phyloP scores from a whole-genome alignment of 2,797 vertebrate species.

The Moxostoma hubbsi region DNA sequence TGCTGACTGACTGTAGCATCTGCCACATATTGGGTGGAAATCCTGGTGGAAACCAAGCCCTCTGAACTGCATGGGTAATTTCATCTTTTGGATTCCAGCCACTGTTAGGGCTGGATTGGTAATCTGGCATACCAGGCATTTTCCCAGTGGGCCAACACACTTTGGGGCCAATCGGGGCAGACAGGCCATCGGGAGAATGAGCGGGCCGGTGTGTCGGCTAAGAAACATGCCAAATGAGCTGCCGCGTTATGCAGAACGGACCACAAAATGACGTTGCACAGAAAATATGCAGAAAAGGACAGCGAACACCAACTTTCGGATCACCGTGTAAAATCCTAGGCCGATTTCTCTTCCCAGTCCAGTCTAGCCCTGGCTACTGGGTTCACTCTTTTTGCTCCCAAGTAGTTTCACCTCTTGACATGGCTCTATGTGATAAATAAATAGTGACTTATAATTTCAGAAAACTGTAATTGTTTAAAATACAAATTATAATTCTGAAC shows the following conservation, averaged over 20 bases:
- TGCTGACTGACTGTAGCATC: conserved; percentile 32
- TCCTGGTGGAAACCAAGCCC: conserved; percentile 70
- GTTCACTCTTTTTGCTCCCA: conserved; percentile 12
- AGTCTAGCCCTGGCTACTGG: background rate
- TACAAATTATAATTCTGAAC: conserved; percentile 2
- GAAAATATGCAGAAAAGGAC: too few species aligned
- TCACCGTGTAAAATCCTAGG: too few species aligned
- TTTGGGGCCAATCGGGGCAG: too few species aligned
- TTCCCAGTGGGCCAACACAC: too few species aligned
- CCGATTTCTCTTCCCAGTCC: too few species aligned
- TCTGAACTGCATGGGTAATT: conserved; percentile 68
- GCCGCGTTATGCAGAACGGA: too few species aligned
- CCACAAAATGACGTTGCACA: too few species aligned
- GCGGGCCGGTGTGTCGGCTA: too few species aligned
- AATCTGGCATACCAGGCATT: too few species aligned
- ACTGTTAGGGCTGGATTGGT: conserved; percentile 15
- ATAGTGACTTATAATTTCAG: background rate
- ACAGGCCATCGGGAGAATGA: too few species aligned
- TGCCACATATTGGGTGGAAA: conserved; percentile 63
- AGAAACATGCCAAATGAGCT: too few species aligned
- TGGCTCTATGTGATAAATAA: background rate
- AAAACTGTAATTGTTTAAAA: conserved; percentile 4
- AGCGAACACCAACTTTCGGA: too few species aligned
- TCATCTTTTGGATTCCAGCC: conserved; percentile 73
- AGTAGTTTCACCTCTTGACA: conserved; percentile 13